Evolutionary conservation across 2,888 invertebrate genomes (phyloP), one percentile per base, ranked within the genome.

Genomic region (Diachrysia chrysitis): DNA sequence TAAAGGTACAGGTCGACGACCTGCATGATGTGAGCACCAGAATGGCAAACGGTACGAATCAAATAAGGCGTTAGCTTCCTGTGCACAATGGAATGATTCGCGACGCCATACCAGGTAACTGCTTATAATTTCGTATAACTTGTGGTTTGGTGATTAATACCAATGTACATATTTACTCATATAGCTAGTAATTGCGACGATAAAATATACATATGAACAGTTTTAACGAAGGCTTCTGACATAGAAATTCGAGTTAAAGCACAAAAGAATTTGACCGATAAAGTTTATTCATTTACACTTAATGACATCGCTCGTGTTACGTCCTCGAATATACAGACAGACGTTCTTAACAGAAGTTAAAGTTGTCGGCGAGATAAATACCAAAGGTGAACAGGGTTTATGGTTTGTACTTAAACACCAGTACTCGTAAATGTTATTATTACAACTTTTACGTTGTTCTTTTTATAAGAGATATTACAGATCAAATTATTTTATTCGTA

Each of bases 21-120:
- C 85, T 58, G 37, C 17, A 32, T 46, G 65, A 67, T 67, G 71
- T 73, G 69, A 63, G 62, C 71, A 62, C 71, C 66, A 70, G 69
- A 78, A 76, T 80, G 70, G 75, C 80, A 72, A 78, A 76, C 73
- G 82, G 81, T 72, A 79, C 76, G 72, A 74, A 70, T 87, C 89
- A 78, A 88, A 90, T 88, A 92, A 81, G 92, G 92, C 68, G 63
- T 19, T 37, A 60, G 85, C 87, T 88, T 92, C 91, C 92, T 90
- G 89, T 73, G 76, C 78, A 90, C 92, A 92, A 91, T 89, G 84
- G 86, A 82, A 81, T 83, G 82, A 86, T 90, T 89, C 74, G 88
- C 88, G 78, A 78, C 59, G 69, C 89, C 88, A 76, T 88, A 83
- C 83, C 79, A 79, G 84, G 82, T 65, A 62, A 65, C 66, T 65